These are phyloP conservation scores for Hofmannophila pseudospretella DNA, from an alignment of 2,888 invertebrate species.

Conservation along the genomic window DNA sequence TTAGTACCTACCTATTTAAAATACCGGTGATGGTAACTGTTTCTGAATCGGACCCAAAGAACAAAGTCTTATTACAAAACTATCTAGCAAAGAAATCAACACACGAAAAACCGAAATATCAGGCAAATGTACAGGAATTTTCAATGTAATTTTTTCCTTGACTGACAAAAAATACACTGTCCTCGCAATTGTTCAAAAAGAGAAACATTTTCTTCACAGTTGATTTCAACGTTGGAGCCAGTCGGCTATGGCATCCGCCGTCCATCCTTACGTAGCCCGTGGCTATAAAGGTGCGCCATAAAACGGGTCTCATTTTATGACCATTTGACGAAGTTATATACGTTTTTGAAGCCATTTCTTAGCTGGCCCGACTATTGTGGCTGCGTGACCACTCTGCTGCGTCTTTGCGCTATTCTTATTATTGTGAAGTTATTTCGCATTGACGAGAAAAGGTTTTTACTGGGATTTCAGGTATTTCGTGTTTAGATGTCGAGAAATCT, in stretches of 20 bases:
- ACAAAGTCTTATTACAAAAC: too few relatives aligned
- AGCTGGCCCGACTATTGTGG: conserved; percentile 57
- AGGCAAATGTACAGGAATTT: too few relatives aligned
- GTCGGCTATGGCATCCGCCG: conserved; percentile 43
- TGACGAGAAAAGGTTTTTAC: conserved; percentile 28
- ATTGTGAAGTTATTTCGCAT: conserved; percentile 44
- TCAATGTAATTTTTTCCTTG: too few relatives aligned
- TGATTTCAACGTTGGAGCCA: neutral
- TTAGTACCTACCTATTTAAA: too few relatives aligned
- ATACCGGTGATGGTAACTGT: too few relatives aligned
- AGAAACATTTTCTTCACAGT: too few relatives aligned
- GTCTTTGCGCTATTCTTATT: conserved; percentile 47
- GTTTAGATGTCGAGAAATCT: conserved; percentile 25
- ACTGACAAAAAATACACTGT: too few relatives aligned
- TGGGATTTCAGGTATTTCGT: conserved; percentile 8
- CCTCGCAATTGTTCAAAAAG: too few relatives aligned
- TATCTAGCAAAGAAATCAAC: too few relatives aligned
- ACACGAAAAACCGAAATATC: too few relatives aligned
- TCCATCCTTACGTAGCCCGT: conserved; percentile 60
- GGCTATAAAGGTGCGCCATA: conserved; percentile 72
- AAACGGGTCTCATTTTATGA: conserved; percentile 73
- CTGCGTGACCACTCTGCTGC: conserved; percentile 51
- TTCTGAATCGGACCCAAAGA: too few relatives aligned
- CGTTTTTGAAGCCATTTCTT: conserved; percentile 69
- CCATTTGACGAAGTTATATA: conserved; percentile 74